Percentiles rank a stretch among this genome's conserved stretches.
phyloP scores from a whole-genome alignment of 2,888 invertebrate species.

The Lasius fuliginosus region DNA sequence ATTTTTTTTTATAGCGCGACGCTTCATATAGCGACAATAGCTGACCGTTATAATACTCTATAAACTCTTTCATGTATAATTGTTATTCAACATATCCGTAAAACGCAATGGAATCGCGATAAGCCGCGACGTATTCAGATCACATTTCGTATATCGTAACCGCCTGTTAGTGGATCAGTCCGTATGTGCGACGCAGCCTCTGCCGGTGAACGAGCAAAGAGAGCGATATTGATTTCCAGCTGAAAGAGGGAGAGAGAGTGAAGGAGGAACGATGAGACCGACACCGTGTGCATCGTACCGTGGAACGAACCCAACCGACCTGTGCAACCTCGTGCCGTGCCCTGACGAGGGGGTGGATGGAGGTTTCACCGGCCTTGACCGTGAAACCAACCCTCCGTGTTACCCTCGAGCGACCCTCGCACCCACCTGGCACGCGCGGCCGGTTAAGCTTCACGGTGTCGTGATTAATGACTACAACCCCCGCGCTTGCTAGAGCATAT shows the following conservation, averaged over 20 bases:
- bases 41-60: no score
- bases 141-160: neutral
- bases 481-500: constrained; percentile 34
- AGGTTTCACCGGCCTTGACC: constrained; percentile 81
- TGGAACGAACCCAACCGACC: constrained; percentile 69
- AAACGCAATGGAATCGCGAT: neutral
- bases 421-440: constrained; percentile 56
- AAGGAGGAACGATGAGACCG: constrained; percentile 63
- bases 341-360: constrained; percentile 49
- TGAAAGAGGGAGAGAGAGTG: neutral
- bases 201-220: constrained; percentile 33
- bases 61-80: neutral
- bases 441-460: constrained; percentile 69
- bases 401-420: constrained; percentile 66
- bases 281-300: constrained; percentile 74
- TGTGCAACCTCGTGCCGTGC: constrained; percentile 50
- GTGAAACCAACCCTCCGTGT: constrained; percentile 73
- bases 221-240: constrained; percentile 71
- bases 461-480: constrained; percentile 68
- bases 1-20: no score
- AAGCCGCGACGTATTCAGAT: constrained; percentile 1
- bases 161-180: constrained; percentile 25
- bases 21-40: neutral
- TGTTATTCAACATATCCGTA: neutral
- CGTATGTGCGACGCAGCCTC: constrained; percentile 62